A percentile compares a stretch with the other conserved stretches of the same genome.
These are phyloP conservation scores for Penaeus chinensis DNA, from an alignment of 1,140 invertebrate genomes.

Conservation along the genomic window DNA sequence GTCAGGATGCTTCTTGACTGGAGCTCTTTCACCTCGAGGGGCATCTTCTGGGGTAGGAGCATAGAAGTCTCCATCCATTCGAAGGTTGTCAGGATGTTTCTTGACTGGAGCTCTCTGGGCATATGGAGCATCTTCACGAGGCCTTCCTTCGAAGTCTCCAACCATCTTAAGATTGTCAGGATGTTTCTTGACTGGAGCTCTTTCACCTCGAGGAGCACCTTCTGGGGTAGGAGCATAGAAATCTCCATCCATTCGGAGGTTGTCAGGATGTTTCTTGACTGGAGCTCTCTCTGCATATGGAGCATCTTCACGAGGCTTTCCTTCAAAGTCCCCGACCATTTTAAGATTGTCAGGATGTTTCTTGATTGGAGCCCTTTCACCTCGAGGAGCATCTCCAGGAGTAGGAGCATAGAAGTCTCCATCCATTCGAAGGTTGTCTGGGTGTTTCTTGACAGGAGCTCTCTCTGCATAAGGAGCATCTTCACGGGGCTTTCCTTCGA, in stretches of 20 bases:
- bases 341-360: constrained; percentile 47
- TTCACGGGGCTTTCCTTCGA: constrained; percentile 35
- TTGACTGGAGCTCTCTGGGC: constrained; percentile 40
- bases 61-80: constrained; percentile 44
- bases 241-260: constrained; percentile 49
- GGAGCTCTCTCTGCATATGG: constrained; percentile 40
- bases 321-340: constrained; percentile 51
- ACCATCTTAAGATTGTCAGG: constrained; percentile 42
- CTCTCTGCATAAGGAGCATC: constrained; percentile 41
- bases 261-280: constrained; percentile 48
- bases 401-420: constrained; percentile 53
- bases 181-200: constrained; percentile 47
- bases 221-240: constrained; percentile 44
- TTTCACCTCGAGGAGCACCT: constrained; percentile 32
- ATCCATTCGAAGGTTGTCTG: constrained; percentile 49
- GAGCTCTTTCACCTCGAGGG: neutral
- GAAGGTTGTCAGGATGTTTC: constrained; percentile 50
- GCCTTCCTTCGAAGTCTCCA: constrained; percentile 48
- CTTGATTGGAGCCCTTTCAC: constrained; percentile 44
- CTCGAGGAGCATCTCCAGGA: constrained; percentile 34
- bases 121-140: constrained; percentile 47
- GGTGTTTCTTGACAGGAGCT: constrained; percentile 43
- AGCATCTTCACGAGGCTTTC: constrained; percentile 45
- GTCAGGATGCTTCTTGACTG: constrained; percentile 8
- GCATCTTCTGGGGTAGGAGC: neutral